Conservation (phyloP, 2,888 invertebrate species). For the Mallateleia sp. region DNA sequence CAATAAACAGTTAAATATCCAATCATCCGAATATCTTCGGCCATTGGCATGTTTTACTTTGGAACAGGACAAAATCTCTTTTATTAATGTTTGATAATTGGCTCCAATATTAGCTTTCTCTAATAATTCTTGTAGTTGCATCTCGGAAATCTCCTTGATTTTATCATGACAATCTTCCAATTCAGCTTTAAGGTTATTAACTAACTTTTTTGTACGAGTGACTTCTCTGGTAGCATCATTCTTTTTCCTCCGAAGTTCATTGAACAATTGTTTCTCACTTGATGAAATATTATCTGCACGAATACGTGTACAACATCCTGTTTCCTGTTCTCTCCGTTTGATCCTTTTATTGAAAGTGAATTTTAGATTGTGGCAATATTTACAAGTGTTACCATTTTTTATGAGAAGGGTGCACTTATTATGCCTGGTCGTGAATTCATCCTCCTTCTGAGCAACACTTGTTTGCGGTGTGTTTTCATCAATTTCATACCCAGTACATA, state of each 20-base stretch:
- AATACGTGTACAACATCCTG: not conserved
- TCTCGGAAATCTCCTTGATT: not conserved
- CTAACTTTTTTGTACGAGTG: not conserved
- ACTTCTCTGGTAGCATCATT: not conserved
- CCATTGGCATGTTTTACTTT: not conserved
- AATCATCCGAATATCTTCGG: slow-evolving; percentile 27
- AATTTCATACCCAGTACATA: not conserved
- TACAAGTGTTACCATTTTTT: slow-evolving; percentile 1
- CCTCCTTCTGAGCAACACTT: slow-evolving; percentile 19
- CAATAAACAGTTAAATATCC: slow-evolving; percentile 23
- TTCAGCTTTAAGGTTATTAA: slow-evolving; percentile 11
- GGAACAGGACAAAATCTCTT: slow-evolving; percentile 11
- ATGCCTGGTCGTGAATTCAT: not conserved
- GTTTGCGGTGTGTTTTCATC: slow-evolving; percentile 4
- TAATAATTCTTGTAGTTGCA: slow-evolving; percentile 14
- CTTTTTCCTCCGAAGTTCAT: slow-evolving; percentile 4
- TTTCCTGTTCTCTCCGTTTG: no score
- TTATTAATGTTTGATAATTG: not conserved
- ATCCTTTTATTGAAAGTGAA: slow-evolving; percentile 8
- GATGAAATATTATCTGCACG: not conserved
- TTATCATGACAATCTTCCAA: not conserved
- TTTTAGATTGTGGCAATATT: slow-evolving; percentile 3
- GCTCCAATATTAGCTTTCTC: not conserved
- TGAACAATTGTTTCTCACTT: not conserved
- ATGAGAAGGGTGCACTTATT: slow-evolving; percentile 12